Percentiles rank a stretch among this genome's conserved stretches.
These are phyloP conservation scores for Sesia apiformis DNA, from an alignment of 2,888 invertebrate genomes.

Conservation along the genomic window DNA sequence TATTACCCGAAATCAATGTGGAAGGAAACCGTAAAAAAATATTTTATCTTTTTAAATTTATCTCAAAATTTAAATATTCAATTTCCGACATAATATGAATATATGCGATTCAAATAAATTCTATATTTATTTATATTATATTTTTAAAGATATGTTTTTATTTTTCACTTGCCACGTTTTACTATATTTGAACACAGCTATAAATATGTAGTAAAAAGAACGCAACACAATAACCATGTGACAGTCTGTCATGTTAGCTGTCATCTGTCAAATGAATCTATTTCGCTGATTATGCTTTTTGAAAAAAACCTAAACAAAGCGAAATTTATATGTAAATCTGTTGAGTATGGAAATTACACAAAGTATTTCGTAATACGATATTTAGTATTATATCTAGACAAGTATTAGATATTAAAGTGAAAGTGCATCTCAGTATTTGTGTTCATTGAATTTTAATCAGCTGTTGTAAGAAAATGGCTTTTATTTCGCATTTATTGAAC, in stretches of 20 bases:
- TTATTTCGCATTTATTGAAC: constrained; percentile 47
- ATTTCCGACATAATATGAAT: no score
- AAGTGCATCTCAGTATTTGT: constrained; percentile 3
- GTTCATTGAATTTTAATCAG: constrained; percentile 14
- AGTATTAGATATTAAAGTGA: constrained; percentile 1
- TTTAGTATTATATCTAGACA: neutral
- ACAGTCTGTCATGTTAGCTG: neutral
- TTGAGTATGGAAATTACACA: no score
- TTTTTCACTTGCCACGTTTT: no score
- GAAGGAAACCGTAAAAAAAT: no score
- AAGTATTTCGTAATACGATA: neutral
- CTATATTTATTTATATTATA: no score
- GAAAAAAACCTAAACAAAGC: constrained; percentile 24
- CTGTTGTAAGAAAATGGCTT: constrained; percentile 39
- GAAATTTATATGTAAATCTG: neutral
- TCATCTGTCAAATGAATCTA: neutral
- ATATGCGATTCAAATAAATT: no score
- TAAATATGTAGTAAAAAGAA: neutral
- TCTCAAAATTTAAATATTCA: no score
- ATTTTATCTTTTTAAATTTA: no score
- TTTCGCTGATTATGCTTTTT: constrained; percentile 7
- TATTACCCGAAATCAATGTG: no score
- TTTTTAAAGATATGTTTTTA: no score
- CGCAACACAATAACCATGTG: neutral
- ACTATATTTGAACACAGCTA: no score